Evolutionary conservation across 92 coral and sea anemone genomes (phyloP), one percentile per base, ranked within the genome.

Genomic region (Epizoanthus stellaris): DNA sequence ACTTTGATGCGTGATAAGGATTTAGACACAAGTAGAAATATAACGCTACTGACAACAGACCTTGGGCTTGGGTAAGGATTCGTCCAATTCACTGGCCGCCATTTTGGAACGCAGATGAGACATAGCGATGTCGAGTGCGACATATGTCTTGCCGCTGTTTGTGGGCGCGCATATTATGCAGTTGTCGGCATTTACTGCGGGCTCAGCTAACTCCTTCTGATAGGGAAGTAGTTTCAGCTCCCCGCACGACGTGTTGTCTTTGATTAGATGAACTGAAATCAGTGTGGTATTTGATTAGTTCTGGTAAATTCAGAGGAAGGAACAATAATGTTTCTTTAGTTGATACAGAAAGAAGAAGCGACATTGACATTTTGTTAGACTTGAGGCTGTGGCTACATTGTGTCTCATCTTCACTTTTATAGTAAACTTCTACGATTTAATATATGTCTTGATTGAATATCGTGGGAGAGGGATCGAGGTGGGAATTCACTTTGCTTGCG

Each of bases 91-190:
- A 6, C 0, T 17, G 14, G 52, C 61, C 43, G 23, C 19, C 61
- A 20, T 63, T 70, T 10, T 63, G 16, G n/a, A n/a, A 38, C 43
- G 9, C 59, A 82, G 53, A 76, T 84, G 87, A 15, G 52, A 36
- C 72, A 42, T 76, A 21, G 82, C 76, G 25, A 76, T 70, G 38
- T 68, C 47, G 42, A 88, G 81, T 30, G 91, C 91, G 56, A 88
- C 91, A 36, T 82, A 88, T 38, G 91, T 88, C 73, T 88, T 88
- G 4, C 91, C 91, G 12, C 80, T 83, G 12, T 82, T 86, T 0
- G 91, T 84, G 3, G 91, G 91, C 23, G 91, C 88, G 25, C 91
- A 88, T 45, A 88, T 83, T 38, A 88, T 83, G 49, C 85, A 76
- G 20, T 88, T 88, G 20, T 52, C 21, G 13, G 80, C 88, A 23